These are phyloP conservation scores for Sycobia sp. DNA, from an alignment of 1,140 invertebrate genomes.

Conservation along the genomic window DNA sequence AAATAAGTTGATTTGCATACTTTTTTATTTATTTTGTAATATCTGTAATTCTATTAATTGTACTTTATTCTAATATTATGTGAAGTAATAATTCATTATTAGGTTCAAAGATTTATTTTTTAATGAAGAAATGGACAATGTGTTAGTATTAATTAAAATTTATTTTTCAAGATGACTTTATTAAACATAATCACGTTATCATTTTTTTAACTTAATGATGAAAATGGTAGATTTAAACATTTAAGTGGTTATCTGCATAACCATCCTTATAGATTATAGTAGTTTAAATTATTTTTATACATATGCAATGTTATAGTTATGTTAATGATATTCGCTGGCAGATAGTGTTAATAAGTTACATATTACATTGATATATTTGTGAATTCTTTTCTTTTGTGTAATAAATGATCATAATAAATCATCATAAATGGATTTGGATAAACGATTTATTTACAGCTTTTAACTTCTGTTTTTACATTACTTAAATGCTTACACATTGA, in stretches of 20 bases:
- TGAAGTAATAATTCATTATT: not conserved
- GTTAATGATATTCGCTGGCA: too few species aligned
- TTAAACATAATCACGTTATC: not conserved
- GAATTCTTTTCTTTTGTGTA: constrained; percentile 9
- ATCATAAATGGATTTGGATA: constrained; percentile 2
- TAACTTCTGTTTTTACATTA: constrained; percentile 6
- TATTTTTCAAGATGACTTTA: constrained; percentile 10
- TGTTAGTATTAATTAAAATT: not conserved
- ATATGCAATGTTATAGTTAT: too few species aligned
- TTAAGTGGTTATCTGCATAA: constrained; percentile 2
- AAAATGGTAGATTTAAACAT: constrained; percentile 6
- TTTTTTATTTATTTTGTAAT: too few species aligned
- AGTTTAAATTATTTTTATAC: not conserved
- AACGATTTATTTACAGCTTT: constrained; percentile 19
- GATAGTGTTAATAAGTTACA: constrained; percentile 3
- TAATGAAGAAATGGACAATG: not conserved
- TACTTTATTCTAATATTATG: not conserved
- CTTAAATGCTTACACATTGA: not conserved
- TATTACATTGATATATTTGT: constrained; percentile 13
- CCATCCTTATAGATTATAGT: not conserved
- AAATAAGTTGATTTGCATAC: too few species aligned
- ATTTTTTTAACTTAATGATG: constrained; percentile 3
- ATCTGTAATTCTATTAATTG: not conserved
- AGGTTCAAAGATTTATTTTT: not conserved
- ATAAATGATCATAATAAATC: constrained; percentile 4